Evolutionary conservation across 2,888 invertebrate species (phyloP), one percentile per base, ranked within the genome.

Genomic region (Peribatodes rhomboidaria): DNA sequence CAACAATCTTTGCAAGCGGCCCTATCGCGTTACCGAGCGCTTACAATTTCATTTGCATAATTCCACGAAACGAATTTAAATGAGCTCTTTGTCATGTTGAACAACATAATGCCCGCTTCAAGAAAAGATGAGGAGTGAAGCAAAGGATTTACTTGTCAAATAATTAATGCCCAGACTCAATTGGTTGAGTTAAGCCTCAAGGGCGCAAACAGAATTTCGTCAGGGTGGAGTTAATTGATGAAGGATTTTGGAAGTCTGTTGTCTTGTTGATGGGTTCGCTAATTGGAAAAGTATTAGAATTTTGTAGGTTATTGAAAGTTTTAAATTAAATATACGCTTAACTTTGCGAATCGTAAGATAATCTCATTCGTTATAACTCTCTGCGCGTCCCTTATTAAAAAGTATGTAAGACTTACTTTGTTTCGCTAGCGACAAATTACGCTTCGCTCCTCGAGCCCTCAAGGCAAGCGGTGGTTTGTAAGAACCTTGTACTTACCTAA

Each of bases 31-130:
- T 87, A 86, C 83, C 76, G 78, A 76, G 78, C 83, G 83, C 84
- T 89, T 84, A 87, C 88, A 88, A 85, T 84, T 81, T 82, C 78
- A 90, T 90, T 90, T 89, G 79, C 89, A 90, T 91, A 89, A 91
- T 89, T 87, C 85, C 82, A 83, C 75, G 78, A 83, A 86, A 87
- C 85, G 81, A 87, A 86, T 88, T 89, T 86, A 87, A 87, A 88
- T 86, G 78, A 83, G 78, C 82, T 83, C 86, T 87, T 89, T 85
- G 87, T 85, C 82, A 78, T 84, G 85, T 87, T 85, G 71, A 85
- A 84, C 86, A 87, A 85, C 85, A 83, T 86, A 84, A 87, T 85
- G 82, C 83, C 74, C 70, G 73, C 82, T 78, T 73, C 69, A 61
- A 72, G 74, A 77, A 81, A 79, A 80, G 76, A 77, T 76, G 74